Base-by-base conservation (phyloP, 2,113 vertebrate species). In the Solea senegalensis region DNA sequence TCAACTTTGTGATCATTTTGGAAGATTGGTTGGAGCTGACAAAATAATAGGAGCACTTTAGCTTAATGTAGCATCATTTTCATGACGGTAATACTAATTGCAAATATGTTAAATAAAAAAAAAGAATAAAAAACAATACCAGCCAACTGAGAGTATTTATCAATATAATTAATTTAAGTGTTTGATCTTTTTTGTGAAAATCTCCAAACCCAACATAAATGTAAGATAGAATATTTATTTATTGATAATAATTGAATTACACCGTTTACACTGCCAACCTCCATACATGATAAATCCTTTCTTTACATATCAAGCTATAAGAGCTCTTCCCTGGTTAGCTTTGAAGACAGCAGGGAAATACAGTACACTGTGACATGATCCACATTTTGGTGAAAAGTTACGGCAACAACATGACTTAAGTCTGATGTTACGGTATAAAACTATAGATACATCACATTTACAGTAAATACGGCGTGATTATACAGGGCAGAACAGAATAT, bases 231-330 rank as follows among this genome's bases (percentile, higher is more conserved):
- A 7, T 1, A 51, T 41, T 70, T 51, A 46, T 87, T 91, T 88
- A 89, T 87, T 92, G 49, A 65, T 66, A 9, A 52, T 44, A 63
- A 65, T 68, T 44, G 13, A 27, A 44, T 71, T 49, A 55, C 28
- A 88, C 64, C 70, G 16, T 53, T 59, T 58, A 51, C 28, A 54
- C 1, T 65, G 2, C 2, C 12, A 48, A 10, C 41, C 56, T 5
- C 62, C 55, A 43, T 48, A 40, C 14, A 53, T 46, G 13, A 55
- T 58, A 49, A 55, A 28, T 9, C 7, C 43, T 39, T 11, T 70
- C 14, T 49, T 66, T 61, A 59, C n/a, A 61, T n/a, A 12, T 41
- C 45, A 45, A 9, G n/a, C 39, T 9, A 58, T 39, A 3, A 28
- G 40, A 28, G 40, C 14, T 67, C n/a, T 69, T 65, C 10, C 9